Conservation (phyloP, 2,888 invertebrate species). For the Synanthedon andrenaeformis region DNA sequence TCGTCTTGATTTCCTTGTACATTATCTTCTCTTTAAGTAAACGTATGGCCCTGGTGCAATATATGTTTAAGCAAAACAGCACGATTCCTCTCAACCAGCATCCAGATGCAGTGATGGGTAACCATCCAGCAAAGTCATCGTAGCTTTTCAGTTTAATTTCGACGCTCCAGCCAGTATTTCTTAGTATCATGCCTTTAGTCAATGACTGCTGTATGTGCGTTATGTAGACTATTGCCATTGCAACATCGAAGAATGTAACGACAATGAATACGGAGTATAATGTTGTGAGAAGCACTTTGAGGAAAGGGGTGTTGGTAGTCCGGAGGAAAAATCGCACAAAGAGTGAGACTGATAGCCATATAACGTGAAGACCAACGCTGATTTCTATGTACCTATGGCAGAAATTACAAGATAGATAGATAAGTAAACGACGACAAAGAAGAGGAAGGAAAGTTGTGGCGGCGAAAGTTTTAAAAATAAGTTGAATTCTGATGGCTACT, state of each 20-base stretch:
- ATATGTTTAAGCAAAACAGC: slow-evolving; percentile 32
- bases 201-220: slow-evolving; percentile 48
- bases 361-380: slow-evolving; percentile 26
- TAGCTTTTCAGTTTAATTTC: slow-evolving; percentile 25
- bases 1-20: slow-evolving; percentile 24
- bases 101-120: slow-evolving; percentile 33
- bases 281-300: slow-evolving; percentile 19
- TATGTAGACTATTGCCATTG: slow-evolving; percentile 47
- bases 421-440: background rate
- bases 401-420: slow-evolving; percentile 1
- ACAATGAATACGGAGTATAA: slow-evolving; percentile 24
- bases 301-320: slow-evolving; percentile 9
- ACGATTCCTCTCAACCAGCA: slow-evolving; percentile 43
- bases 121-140: slow-evolving; percentile 46
- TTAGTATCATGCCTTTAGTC: slow-evolving; percentile 41
- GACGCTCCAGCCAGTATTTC: slow-evolving; percentile 46
- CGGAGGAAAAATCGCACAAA: slow-evolving; percentile 15
- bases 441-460: no score
- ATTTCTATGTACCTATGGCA: slow-evolving; percentile 33
- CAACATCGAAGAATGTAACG: slow-evolving; percentile 35
- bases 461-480: no score
- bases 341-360: slow-evolving; percentile 33
- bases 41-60: slow-evolving; percentile 25
- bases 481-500: no score
- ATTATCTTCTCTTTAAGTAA: slow-evolving; percentile 19